Percentiles rank a stretch among this genome's conserved stretches.
Evolutionary conservation across 2,113 vertebrate genomes (phyloP).

Genomic region (Nannospalax galili): DNA sequence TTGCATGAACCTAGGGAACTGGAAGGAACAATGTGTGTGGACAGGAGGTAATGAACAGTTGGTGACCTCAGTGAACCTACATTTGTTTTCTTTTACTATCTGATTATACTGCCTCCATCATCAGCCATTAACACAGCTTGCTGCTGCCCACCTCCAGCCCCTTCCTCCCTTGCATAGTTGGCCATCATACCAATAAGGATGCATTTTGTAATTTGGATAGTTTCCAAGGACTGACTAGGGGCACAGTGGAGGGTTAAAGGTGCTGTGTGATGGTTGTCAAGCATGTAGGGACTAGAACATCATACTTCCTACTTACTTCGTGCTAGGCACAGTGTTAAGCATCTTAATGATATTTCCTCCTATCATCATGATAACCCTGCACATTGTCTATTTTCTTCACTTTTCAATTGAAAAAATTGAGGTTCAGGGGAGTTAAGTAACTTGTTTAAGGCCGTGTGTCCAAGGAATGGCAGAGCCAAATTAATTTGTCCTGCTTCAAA

Average conservation of each 20-base stretch:
- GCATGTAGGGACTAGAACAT: not conserved
- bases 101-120: not conserved
- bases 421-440: not conserved
- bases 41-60: not conserved
- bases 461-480: slow-evolving; percentile 28
- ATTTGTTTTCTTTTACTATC: not conserved
- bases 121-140: not conserved
- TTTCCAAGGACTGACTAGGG: not conserved
- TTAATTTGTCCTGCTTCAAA: slow-evolving; percentile 28
- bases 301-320: not conserved
- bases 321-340: not conserved
- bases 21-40: not conserved
- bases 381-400: not conserved
- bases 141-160: not conserved
- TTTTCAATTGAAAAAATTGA: not conserved
- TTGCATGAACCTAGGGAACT: not conserved
- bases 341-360: not conserved
- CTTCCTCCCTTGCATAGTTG: not conserved
- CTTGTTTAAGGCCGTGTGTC: not conserved
- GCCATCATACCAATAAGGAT: not conserved
- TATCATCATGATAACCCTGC: not conserved
- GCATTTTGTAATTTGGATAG: not conserved
- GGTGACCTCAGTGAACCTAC: not conserved
- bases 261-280: slow-evolving; percentile 11
- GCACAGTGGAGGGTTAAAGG: not conserved